Evolutionary conservation across 2,797 vertebrate species (phyloP).

Genomic region (Enteromius anoplus): DNA sequence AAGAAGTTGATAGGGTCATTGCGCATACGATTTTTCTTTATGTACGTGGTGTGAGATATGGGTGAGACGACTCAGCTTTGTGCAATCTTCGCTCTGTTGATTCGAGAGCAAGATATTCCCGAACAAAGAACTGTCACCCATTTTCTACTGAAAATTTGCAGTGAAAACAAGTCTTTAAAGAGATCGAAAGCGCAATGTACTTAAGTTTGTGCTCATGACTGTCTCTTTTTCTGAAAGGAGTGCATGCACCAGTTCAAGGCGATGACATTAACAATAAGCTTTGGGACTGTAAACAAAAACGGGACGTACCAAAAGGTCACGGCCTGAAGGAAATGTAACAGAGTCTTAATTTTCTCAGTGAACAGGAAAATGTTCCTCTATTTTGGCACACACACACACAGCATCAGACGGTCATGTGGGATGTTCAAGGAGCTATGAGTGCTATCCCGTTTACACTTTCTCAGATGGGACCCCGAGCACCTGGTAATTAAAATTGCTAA

Average conservation of each 20-base stretch:
- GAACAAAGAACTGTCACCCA: conserved; percentile 25
- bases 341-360: background rate
- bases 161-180: conserved; percentile 18
- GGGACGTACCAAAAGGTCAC: background rate
- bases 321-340: background rate
- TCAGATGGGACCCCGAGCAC: conserved; percentile 71
- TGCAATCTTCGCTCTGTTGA: conserved; percentile 12
- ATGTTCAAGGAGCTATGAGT: conserved; percentile 32
- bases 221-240: background rate
- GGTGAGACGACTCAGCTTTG: conserved; percentile 44
- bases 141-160: conserved; percentile 44
- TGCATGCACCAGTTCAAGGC: background rate
- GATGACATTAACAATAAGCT: background rate
- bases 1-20: conserved; percentile 29
- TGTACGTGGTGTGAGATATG: background rate
- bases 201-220: background rate
- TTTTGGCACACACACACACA: background rate
- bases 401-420: background rate
- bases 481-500: conserved; percentile 93
- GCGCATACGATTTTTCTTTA: background rate
- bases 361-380: background rate
- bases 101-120: conserved; percentile 16
- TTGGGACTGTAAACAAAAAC: background rate
- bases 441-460: conserved; percentile 39
- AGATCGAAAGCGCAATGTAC: background rate